Evolutionary conservation across 2,888 invertebrate species (phyloP), one percentile per base, ranked within the genome.

Genomic region (Polydrusus pterygomalis): DNA sequence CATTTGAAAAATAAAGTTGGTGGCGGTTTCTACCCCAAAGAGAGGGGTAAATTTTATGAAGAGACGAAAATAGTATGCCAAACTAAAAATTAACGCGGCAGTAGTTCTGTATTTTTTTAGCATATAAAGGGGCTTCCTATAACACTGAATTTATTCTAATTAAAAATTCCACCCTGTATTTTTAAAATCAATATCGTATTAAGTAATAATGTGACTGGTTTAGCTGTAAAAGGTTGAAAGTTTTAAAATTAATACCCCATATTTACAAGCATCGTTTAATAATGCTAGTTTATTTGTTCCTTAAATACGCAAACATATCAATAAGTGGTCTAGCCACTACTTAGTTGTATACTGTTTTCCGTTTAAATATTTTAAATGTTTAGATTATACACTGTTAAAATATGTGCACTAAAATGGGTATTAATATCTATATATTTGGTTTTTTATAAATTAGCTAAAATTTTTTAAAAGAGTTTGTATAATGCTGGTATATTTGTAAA

Each of bases 371-470:
- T 82, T 83, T 81, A 80, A 81, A 80, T 82, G 82, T 83, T 78
- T 67, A 81, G 80, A 81, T 25, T 75, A 74, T 79, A 81, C 84
- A 85, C 85, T 84, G 85, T 85, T 85, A 82, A 64, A 83, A 84
- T 84, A 83, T 81, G 80, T 77, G 83, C 84, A 84, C 84, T 79
- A 79, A 81, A 76, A 82, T 81, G 80, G 80, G 80, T 81, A 81
- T 77, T 68, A 77, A 78, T 78, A 79, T 77, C 73, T 67, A 78
- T 76, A 80, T 79, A 30, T 82, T 82, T 83, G 81, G 81, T 83
- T 82, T 83, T 82, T 83, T 83, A 81, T 82, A 79, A 69, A 79
- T 82, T 83, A 82, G 82, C 81, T 75, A 79, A 80, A 77, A 80
- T 79, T 43, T 51, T 60, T 49, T 62, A 70, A n/a, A 49, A 70